Evolutionary conservation across 2,113 vertebrate species (phyloP).

Genomic region (Lethenteron camtschaticum): DNA sequence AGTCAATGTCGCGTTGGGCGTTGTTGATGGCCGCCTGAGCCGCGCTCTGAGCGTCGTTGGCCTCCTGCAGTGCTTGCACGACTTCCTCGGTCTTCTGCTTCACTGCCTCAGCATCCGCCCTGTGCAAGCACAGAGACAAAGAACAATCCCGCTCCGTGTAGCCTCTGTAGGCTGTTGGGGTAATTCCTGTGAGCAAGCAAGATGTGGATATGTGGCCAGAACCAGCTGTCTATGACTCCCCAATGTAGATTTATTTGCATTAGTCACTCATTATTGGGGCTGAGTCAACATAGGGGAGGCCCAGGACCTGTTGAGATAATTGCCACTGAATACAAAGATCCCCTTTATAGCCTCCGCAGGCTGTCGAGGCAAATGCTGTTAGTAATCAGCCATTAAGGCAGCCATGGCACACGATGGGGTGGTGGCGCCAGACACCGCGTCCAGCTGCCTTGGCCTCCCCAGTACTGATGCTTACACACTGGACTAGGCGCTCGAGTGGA

Average conservation of each 20-base stretch:
- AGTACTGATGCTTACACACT: fast-evolving
- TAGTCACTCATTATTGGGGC: neutral
- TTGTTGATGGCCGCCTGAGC: constrained; percentile 20
- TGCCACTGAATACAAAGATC: neutral
- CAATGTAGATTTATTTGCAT: neutral
- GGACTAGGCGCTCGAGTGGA: neutral
- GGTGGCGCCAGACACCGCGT: too few relatives aligned
- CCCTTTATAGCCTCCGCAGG: neutral
- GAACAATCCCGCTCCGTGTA: neutral
- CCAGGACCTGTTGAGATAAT: too few relatives aligned
- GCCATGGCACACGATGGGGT: neutral
- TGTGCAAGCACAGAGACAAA: constrained; percentile 10
- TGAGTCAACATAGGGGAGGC: neutral
- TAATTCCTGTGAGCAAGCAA: neutral
- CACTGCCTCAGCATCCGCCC: constrained; percentile 24
- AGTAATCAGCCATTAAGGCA: neutral
- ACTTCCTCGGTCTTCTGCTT: constrained; percentile 18
- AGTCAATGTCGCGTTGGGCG: constrained; percentile 19
- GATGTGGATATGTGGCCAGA: too few relatives aligned
- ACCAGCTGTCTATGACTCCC: neutral
- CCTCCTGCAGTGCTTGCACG: constrained; percentile 19
- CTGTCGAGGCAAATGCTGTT: too few relatives aligned
- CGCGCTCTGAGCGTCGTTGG: constrained; percentile 15
- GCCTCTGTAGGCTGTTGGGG: neutral
- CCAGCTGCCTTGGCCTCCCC: neutral